Evolutionary conservation across 2,888 invertebrate genomes (phyloP), one percentile per base, ranked within the genome.

Genomic region (Nudaria mundana): DNA sequence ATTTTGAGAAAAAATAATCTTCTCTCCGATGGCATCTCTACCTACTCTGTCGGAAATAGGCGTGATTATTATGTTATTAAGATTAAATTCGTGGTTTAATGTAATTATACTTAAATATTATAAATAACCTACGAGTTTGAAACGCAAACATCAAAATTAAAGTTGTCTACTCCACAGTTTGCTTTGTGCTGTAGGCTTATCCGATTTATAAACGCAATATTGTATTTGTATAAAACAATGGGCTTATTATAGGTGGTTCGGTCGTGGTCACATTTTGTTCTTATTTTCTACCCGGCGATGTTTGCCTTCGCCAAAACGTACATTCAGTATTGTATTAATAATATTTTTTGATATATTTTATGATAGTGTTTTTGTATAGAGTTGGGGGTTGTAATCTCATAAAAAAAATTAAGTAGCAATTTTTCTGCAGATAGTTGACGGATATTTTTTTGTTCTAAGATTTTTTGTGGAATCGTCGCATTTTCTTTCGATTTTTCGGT

Each of bases 161-260:
- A 7, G 5, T 11, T 25, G 7, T 46, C 18, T 48, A 28, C 78
- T 87, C 84, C 55, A 76, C 22, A 2, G 36, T 45, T 28, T 23
- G 29, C 62, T 2, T 56, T 71, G 74, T 81, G 52, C 52, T 63
- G 66, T 71, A 78, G 75, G 83, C 81, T 87, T 84, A 85, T 85
- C 84, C 76, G 87, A 86, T 87, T 84, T 87, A 87, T 87, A 88
- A 85, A 86, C 78, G 82, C 83, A 87, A 88, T 87, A 87, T 87
- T 82, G 86, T 86, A 87, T 87, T 86, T 85, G 86, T 87, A 85
- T 87, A 84, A 86, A 87, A 88, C 87, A 87, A 88, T 87, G 76
- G 85, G 73, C 87, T 85, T 86, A 87, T 88, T 88, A 87, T 85
- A 79, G 79, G 76, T 83, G 82, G 81, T 76, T 76, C 75, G 60